Conservation (phyloP, 1,140 invertebrate genomes). For the Triops longicaudatus region DNA sequence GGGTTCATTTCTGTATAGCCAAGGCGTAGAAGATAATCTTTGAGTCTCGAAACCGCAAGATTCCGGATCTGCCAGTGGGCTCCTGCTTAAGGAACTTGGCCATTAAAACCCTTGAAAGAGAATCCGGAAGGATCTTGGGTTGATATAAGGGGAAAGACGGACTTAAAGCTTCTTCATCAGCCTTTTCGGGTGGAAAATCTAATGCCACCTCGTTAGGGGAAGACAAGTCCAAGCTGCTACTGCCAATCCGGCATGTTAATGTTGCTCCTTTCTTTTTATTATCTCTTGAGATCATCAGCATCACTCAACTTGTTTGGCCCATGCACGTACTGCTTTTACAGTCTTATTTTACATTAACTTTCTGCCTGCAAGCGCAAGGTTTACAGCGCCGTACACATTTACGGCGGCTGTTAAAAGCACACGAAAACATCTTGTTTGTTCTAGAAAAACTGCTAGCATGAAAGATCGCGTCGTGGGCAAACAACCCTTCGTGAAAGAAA, state of each 20-base stretch:
- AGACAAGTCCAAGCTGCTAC: not conserved
- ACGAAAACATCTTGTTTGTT: not conserved
- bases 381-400: not conserved
- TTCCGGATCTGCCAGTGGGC: not conserved
- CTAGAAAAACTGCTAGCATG: not conserved
- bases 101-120: not conserved
- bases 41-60: not conserved
- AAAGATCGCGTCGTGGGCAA: too few relatives aligned
- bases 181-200: not conserved
- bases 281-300: not conserved
- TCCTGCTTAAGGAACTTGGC: not conserved
- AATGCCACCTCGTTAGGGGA: not conserved
- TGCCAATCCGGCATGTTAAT: conserved; percentile 1
- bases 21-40: too few relatives aligned
- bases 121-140: not conserved
- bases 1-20: too few relatives aligned
- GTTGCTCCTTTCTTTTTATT: not conserved
- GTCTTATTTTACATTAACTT: not conserved
- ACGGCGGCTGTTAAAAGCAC: not conserved
- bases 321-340: conserved; percentile 3
- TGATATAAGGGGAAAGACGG: not conserved
- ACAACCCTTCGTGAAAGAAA: too few relatives aligned
- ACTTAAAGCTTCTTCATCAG: not conserved
- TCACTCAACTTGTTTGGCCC: not conserved
- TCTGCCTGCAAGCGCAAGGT: not conserved